Evolutionary conservation across 2,113 vertebrate species (phyloP).

Genomic region (Ctenodactylus gundi): DNA sequence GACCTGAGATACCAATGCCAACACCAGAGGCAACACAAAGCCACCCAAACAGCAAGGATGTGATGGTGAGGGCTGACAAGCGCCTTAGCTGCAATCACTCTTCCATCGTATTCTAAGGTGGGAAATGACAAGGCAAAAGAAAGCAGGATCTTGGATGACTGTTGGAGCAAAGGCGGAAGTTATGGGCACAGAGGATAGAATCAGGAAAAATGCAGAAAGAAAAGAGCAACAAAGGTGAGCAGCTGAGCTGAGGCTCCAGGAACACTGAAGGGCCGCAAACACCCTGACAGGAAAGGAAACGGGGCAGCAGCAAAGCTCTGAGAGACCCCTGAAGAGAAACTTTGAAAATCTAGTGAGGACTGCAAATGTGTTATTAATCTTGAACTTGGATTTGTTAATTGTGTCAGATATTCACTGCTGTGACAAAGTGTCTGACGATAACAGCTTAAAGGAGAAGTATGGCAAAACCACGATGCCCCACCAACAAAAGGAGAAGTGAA

Average conservation of each 20-base stretch:
- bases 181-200: background rate
- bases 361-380: background rate
- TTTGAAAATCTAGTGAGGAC: background rate
- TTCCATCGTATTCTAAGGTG: background rate
- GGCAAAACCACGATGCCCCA: no score
- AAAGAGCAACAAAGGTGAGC: background rate
- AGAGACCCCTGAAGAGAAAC: background rate
- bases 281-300: fast-evolving
- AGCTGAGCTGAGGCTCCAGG: no score
- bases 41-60: fast-evolving
- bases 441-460: no score
- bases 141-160: fast-evolving
- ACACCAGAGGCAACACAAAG: fast-evolving
- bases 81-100: background rate
- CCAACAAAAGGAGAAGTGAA: no score
- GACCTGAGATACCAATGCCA: background rate
- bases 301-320: background rate
- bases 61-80: background rate
- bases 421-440: background rate
- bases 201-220: background rate
- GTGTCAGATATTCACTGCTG: background rate
- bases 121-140: background rate
- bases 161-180: background rate
- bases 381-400: background rate
- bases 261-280: background rate